Evolutionary conservation across 35 echinoderm and acorn worm species (phyloP).

Genomic region (Apostichopus californicus): DNA sequence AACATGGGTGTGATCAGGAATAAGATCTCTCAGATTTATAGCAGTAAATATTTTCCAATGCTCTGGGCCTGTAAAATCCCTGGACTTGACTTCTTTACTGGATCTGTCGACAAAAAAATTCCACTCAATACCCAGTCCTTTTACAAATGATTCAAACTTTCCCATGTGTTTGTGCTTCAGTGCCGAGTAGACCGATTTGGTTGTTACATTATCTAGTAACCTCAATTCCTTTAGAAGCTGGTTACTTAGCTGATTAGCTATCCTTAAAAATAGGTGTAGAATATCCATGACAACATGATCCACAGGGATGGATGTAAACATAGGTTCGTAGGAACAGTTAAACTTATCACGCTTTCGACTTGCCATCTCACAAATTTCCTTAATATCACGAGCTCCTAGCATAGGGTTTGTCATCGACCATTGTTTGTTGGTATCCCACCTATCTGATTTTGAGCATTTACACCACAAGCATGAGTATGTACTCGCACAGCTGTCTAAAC

Average conservation of each 20-base stretch:
- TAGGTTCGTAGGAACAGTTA: not conserved
- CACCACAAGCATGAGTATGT: conserved; percentile 11
- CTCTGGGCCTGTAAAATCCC: conserved; percentile 30
- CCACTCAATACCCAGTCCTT: conserved; percentile 8
- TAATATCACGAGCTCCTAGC: not conserved
- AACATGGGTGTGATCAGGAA: conserved; percentile 14
- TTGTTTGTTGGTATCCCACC: not conserved
- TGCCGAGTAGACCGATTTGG: not conserved
- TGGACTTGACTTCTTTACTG: not conserved
- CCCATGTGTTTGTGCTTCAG: not conserved
- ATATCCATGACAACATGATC: not conserved
- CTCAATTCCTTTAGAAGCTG: not conserved
- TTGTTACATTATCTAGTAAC: not conserved
- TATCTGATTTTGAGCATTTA: not conserved
- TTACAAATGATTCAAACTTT: conserved; percentile 26
- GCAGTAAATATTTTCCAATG: not conserved
- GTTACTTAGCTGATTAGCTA: not conserved
- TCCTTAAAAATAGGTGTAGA: conserved; percentile 33
- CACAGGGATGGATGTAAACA: conserved; percentile 25
- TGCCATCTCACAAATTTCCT: not conserved
- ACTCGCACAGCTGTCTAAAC: not conserved
- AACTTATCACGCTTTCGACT: not conserved
- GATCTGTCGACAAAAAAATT: conserved; percentile 17
- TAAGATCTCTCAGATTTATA: conserved; percentile 4
- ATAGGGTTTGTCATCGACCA: conserved; percentile 4